Evolutionary conservation across 2,888 invertebrate genomes (phyloP), one percentile per base, ranked within the genome.

Genomic region (Anaspis maculata): DNA sequence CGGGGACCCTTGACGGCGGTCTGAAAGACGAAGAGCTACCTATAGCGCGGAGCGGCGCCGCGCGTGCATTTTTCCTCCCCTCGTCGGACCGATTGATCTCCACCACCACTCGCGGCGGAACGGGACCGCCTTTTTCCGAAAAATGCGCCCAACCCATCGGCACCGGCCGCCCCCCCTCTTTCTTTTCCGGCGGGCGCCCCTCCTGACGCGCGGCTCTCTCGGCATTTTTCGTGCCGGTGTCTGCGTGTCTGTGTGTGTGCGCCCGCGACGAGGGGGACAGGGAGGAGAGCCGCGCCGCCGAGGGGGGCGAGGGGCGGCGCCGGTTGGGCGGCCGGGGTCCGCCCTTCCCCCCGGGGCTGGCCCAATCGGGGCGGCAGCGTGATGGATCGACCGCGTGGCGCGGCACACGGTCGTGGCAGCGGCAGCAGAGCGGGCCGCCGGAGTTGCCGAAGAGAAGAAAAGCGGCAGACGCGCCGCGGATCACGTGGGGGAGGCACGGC

Each of bases 171-270:
- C 37, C 39, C 57, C 55, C 10, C 57, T 61, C 69, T 70, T 70
- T 70, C 69, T 68, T 69, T 69, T 64, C 67, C 64, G 63, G 57
- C 57, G 63, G 68, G 65, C 68, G 68, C 61, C 67, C 62, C 66
- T n/a, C n/a, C n/a, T n/a, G n/a, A n/a, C n/a, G n/a, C n/a, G n/a
- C n/a, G n/a, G n/a, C n/a, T n/a, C n/a, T n/a, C n/a, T n/a, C n/a
- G n/a, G n/a, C n/a, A n/a, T n/a, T n/a, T n/a, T n/a, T n/a, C n/a
- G n/a, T n/a, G n/a, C n/a, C n/a, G n/a, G n/a, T n/a, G n/a, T n/a
- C n/a, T n/a, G n/a, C n/a, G n/a, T n/a, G n/a, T n/a, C n/a, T n/a
- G n/a, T n/a, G n/a, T n/a, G n/a, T n/a, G n/a, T n/a, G n/a, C n/a
- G n/a, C n/a, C n/a, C n/a, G n/a, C n/a, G n/a, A n/a, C n/a, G n/a